Percentiles rank a stretch among this genome's conserved stretches.
These are phyloP conservation scores for Adela reaumurella DNA, from an alignment of 2,888 invertebrate species.

Conservation along the genomic window DNA sequence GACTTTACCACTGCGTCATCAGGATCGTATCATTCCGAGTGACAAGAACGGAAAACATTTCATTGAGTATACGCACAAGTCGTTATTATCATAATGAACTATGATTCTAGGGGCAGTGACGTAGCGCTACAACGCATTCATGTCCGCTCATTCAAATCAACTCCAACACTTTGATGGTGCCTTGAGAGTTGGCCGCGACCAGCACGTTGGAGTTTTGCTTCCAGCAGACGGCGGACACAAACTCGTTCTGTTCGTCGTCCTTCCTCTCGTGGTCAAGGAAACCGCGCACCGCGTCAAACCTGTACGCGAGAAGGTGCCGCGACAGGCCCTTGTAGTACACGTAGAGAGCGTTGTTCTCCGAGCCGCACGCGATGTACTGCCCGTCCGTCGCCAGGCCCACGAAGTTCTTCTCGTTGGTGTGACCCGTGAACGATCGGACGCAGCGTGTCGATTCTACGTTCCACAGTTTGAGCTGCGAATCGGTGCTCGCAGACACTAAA, in stretches of 20 bases:
- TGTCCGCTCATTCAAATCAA: conserved; percentile 51
- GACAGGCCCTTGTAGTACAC: conserved; percentile 89
- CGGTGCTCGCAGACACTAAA: conserved; percentile 89
- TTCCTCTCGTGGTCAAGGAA: conserved; percentile 72
- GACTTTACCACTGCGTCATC: no score
- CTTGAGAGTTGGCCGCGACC: conserved; percentile 92
- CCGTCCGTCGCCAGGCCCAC: conserved; percentile 91
- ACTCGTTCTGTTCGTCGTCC: conserved; percentile 86
- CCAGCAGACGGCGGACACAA: conserved; percentile 96
- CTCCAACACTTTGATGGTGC: conserved; percentile 85
- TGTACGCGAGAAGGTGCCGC: conserved; percentile 80
- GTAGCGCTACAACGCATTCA: no score
- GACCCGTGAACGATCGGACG: conserved; percentile 83
- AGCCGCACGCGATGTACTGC: conserved; percentile 90
- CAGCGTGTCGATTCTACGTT: conserved; percentile 75
- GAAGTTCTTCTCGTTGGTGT: conserved; percentile 94
- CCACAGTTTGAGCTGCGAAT: conserved; percentile 90
- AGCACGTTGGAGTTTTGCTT: conserved; percentile 79
- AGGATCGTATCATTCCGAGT: no score
- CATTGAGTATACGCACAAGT: no score
- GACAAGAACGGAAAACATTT: no score
- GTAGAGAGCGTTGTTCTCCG: conserved; percentile 90
- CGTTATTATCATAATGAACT: no score
- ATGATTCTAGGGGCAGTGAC: no score
- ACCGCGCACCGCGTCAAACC: conserved; percentile 79